Conservation (phyloP, 2,113 vertebrate genomes). For the Trogon melanurus region DNA sequence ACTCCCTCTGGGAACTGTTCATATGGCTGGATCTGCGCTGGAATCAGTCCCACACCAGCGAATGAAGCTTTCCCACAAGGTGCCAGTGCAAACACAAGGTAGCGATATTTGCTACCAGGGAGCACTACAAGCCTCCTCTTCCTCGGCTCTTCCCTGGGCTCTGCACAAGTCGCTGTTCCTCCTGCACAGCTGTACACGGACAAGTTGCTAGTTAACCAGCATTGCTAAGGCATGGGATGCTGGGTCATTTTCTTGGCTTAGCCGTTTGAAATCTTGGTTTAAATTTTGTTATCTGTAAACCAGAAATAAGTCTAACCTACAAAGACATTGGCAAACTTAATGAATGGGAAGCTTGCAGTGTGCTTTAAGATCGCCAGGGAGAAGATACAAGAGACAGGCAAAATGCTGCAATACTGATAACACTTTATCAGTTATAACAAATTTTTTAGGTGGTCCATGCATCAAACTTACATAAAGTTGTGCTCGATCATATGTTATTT, state of each 20-base stretch:
- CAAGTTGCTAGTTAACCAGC: not conserved
- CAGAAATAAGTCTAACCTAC: not conserved
- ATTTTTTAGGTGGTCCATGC: not conserved
- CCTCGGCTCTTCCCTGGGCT: not conserved
- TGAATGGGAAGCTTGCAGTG: not conserved
- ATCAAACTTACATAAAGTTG: not conserved
- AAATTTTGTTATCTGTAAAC: not conserved
- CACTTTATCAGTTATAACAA: not conserved
- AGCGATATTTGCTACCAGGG: not conserved
- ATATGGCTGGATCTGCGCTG: not conserved
- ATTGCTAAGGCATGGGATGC: not conserved
- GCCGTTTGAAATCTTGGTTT: not conserved
- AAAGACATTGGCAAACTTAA: not conserved
- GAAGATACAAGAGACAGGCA: not conserved
- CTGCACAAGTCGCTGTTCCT: not conserved
- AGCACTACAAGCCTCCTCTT: not conserved
- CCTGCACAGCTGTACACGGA: not conserved
- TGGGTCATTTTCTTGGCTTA: not conserved
- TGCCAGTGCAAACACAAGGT: not conserved
- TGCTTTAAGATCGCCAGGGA: not conserved
- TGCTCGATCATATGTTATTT: not conserved
- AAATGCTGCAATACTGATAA: not conserved
- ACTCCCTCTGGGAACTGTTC: not conserved
- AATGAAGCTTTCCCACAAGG: not conserved
- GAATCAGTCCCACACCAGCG: fast-evolving